phyloP scores from a whole-genome alignment of 2,113 vertebrate species.

The Scophthalmus maximus region DNA sequence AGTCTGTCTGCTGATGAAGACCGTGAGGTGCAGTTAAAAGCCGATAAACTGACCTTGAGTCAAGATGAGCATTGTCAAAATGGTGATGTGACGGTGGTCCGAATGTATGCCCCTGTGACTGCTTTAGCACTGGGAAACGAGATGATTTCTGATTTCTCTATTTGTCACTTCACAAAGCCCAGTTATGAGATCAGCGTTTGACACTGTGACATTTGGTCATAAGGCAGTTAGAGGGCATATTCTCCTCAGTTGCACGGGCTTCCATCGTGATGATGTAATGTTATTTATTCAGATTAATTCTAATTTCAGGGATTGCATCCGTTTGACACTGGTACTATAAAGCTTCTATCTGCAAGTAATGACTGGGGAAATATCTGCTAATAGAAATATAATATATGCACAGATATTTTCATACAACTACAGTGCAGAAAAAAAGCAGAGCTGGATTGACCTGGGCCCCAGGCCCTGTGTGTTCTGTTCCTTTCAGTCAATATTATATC shows the following conservation, averaged over 20 bases:
- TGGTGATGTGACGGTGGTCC: no score
- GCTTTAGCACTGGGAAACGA: no score
- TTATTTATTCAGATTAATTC: constrained; percentile 12
- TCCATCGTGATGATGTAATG: constrained; percentile 28
- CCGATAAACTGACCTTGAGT: no score
- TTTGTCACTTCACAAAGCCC: not conserved
- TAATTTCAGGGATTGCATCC: constrained; percentile 2
- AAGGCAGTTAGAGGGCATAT: not conserved
- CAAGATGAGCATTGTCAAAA: no score
- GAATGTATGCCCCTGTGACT: not conserved
- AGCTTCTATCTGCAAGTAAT: not conserved
- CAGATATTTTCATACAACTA: not conserved
- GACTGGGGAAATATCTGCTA: not conserved
- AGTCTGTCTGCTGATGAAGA: no score
- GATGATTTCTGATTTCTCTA: not conserved
- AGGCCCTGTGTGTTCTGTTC: not conserved
- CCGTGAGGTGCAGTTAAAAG: no score
- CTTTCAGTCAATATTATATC: not conserved
- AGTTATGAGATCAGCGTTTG: not conserved
- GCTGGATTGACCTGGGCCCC: not conserved
- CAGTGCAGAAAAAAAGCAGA: not conserved
- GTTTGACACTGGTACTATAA: not conserved
- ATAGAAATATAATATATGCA: not conserved
- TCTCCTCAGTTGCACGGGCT: not conserved
- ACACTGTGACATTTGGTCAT: not conserved